Base-by-base conservation (phyloP, 2,888 invertebrate genomes). In the Tipula unca region DNA sequence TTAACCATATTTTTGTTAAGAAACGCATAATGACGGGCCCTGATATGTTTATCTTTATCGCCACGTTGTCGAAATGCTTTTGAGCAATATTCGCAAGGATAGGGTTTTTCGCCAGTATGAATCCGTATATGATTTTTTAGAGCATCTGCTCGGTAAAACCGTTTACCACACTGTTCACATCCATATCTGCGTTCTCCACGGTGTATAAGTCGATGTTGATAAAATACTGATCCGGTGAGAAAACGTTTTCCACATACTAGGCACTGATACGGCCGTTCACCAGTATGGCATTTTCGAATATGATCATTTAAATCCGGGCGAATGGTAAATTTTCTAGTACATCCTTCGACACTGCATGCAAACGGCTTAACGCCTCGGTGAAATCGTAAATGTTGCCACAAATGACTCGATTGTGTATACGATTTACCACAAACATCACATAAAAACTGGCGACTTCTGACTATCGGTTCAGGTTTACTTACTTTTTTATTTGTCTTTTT, bases 341-440 rank as follows among this genome's bases (percentile, higher is more conserved):
- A 94, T 2, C 93, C 93, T 86, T 92, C 92, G 87, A 92, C 92
- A 3, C 92, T 92, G 87, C 93, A 94, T 4, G 92, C 93, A 88
- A 93, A 94, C 0, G 93, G 93, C 87, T 93, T 93, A 0, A 94
- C 93, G 4, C 93, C 93, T 93, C 86, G 82, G 88, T 39, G 83
- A 87, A 94, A 94, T 87, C 94, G 90, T 89, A 93, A 92, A 88
- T 94, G 94, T 86, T 94, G 94, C 93, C 93, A 93, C 87, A 94
- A 90, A 88, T 94, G 94, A 85, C 93, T 93, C 0, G 93, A 93
- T 88, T 94, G 94, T 0, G 94, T 91, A 87, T 93, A 93, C 4
- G 93, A 92, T 86, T 92, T 91, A n/a, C 93, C 93, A 87, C 93
- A 94, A 83, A 93, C 92, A 87, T 94, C 93, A 87, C 93, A 94